phyloP scores from a whole-genome alignment of 2,113 vertebrate species.

The Ceuthmochares aereus region DNA sequence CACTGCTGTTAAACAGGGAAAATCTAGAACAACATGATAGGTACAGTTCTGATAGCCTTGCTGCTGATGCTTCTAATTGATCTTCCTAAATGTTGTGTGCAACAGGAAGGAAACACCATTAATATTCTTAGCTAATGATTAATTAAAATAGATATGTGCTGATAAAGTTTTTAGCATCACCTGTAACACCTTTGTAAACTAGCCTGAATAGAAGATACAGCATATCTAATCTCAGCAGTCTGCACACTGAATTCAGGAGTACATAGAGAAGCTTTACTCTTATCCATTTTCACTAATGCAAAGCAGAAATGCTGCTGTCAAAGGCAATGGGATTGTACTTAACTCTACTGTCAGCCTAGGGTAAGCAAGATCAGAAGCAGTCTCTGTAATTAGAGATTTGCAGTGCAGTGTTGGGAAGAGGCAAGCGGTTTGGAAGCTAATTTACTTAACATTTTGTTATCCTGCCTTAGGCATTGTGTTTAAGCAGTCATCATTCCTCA shows the following conservation, averaged over 20 bases:
- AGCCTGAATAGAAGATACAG: neutral
- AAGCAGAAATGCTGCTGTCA: neutral
- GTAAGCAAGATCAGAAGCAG: neutral
- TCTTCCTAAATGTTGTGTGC: slow-evolving; percentile 82
- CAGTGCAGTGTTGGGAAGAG: neutral
- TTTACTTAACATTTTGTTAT: neutral
- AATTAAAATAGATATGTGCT: slow-evolving; percentile 34
- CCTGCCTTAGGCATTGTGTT: neutral
- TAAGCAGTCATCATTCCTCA: neutral
- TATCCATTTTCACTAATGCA: neutral
- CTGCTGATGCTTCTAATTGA: slow-evolving; percentile 73
- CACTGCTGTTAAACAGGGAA: slow-evolving; percentile 60
- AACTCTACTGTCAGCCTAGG: neutral
- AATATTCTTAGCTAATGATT: slow-evolving; percentile 74
- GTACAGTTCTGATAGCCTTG: slow-evolving; percentile 69
- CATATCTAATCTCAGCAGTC: neutral
- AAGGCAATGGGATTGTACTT: neutral
- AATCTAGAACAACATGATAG: slow-evolving; percentile 68
- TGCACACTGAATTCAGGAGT: neutral
- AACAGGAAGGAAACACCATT: slow-evolving; percentile 78
- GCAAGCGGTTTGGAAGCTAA: neutral
- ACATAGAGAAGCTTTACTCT: neutral
- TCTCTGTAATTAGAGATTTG: neutral
- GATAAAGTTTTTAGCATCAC: neutral
- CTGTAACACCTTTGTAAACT: neutral